phyloP scores from a whole-genome alignment of 2,888 invertebrate species.

The Griposia aprilina region DNA sequence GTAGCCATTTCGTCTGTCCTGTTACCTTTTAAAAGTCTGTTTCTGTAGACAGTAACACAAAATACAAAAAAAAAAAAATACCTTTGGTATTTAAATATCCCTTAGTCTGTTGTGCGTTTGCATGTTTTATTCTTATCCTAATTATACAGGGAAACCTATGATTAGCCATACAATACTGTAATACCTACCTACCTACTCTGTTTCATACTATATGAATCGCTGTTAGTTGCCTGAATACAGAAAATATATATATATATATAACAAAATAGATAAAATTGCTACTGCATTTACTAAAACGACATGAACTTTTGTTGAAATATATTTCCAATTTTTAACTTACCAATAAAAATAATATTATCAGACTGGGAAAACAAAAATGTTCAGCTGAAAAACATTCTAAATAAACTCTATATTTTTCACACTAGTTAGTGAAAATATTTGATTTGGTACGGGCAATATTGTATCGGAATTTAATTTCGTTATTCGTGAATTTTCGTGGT shows the following conservation, averaged over 20 bases:
- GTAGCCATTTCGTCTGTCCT: background rate
- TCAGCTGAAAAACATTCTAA: background rate
- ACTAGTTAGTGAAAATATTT: background rate
- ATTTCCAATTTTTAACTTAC: background rate
- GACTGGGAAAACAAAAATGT: background rate
- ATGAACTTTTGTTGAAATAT: background rate
- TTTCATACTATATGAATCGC: too few relatives aligned
- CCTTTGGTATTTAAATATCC: too few relatives aligned
- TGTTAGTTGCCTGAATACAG: too few relatives aligned
- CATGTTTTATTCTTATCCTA: too few relatives aligned
- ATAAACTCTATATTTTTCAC: conserved; percentile 1
- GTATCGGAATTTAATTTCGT: background rate
- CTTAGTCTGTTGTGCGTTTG: too few relatives aligned
- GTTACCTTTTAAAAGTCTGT: background rate
- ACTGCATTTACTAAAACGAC: background rate
- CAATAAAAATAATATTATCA: background rate
- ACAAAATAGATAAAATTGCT: background rate
- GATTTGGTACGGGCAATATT: background rate
- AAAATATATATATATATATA: too few relatives aligned
- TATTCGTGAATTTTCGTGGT: background rate
- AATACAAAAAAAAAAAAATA: background rate
- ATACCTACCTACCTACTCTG: too few relatives aligned
- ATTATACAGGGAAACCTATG: too few relatives aligned
- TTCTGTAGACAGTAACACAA: background rate
- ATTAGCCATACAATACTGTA: too few relatives aligned